phyloP scores from a whole-genome alignment of 2,888 invertebrate species.

The Microdon myrmicae region DNA sequence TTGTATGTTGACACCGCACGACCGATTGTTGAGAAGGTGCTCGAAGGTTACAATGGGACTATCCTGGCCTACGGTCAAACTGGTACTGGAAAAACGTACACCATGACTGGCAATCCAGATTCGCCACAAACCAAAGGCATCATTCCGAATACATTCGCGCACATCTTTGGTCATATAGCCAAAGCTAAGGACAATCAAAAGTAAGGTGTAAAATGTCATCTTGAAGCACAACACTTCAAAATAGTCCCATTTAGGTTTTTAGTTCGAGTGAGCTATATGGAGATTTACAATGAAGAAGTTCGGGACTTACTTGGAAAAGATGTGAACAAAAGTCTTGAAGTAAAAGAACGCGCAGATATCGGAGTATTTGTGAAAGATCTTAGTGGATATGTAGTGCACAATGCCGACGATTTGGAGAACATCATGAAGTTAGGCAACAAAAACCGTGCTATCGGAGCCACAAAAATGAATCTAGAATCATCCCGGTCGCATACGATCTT shows the following conservation, averaged over 20 bases:
- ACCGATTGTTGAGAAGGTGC: conserved; percentile 95
- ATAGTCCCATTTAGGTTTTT: conserved; percentile 75
- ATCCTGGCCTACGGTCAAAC: conserved; percentile 92
- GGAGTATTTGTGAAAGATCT: conserved; percentile 99
- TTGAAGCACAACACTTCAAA: conserved; percentile 11
- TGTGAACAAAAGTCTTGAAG: conserved; percentile 85
- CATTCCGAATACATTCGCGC: conserved; percentile 98
- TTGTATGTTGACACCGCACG: conserved; percentile 96
- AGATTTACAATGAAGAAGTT: conserved; percentile 99
- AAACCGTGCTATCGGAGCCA: conserved; percentile 90
- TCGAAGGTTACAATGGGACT: conserved; percentile 96
- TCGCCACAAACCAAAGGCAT: conserved; percentile 93
- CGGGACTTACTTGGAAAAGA: conserved; percentile 92
- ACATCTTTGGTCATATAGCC: conserved; percentile 97
- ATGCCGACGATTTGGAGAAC: conserved; percentile 92
- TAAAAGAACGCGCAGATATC: conserved; percentile 94
- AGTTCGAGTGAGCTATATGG: conserved; percentile 96
- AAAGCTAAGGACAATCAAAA: conserved; percentile 91
- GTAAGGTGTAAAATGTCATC: conserved; percentile 67
- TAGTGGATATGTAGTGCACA: conserved; percentile 97
- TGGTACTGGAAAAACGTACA: conserved; percentile 98
- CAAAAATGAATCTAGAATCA: conserved; percentile 97
- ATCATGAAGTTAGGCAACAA: conserved; percentile 97
- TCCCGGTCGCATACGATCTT: conserved; percentile 98
- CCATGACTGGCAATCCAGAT: conserved; percentile 93